Evolutionary conservation across 2,888 invertebrate species (phyloP).

Genomic region (Nymphalis polychloros): DNA sequence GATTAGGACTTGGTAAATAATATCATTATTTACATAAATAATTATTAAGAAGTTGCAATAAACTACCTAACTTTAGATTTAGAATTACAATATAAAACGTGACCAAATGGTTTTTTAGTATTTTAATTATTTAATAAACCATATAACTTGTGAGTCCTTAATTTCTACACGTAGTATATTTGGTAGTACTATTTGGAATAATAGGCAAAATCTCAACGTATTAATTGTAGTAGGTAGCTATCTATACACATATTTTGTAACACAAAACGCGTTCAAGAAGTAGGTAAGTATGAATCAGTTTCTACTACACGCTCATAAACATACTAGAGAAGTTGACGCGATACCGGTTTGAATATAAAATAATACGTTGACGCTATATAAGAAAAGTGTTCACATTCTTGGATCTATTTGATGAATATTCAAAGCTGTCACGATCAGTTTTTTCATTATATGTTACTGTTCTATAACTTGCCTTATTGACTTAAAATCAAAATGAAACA

Average conservation of each 20-base stretch:
- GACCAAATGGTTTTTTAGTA: not conserved
- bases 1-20: no score
- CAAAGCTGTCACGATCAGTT: conserved; percentile 32
- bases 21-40: no score
- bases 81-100: not conserved
- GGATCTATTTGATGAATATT: conserved; percentile 24
- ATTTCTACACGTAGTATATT: no score
- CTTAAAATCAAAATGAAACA: not conserved
- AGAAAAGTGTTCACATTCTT: conserved; percentile 36
- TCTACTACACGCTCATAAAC: conserved; percentile 22
- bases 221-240: not conserved
- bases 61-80: not conserved
- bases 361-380: conserved; percentile 27
- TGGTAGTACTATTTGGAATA: no score
- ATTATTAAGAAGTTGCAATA: no score
- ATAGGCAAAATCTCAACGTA: not conserved
- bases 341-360: conserved; percentile 39
- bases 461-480: not conserved
- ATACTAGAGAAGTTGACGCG: conserved; percentile 14
- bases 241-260: conserved; percentile 2
- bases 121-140: no score
- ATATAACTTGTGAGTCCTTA: no score
- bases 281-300: conserved; percentile 18
- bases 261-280: conserved; percentile 17
- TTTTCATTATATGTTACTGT: not conserved